A percentile compares a stretch with the other conserved stretches of the same genome.
Evolutionary conservation across 2,113 vertebrate genomes (phyloP).

Genomic region (Proteles cristata): DNA sequence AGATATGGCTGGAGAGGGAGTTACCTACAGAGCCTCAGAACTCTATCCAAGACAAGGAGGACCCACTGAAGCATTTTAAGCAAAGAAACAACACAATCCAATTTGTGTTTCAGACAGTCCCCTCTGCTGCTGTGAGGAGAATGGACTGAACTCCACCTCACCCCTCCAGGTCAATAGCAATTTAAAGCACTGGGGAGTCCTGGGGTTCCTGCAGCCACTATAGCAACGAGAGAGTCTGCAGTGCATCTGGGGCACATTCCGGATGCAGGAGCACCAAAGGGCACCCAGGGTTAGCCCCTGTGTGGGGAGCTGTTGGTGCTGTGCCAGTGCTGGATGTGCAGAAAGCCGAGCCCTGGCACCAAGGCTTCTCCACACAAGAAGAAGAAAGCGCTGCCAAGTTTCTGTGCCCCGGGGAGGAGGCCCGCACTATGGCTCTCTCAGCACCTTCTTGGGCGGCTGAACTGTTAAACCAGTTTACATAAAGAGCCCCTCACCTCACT

Average conservation of each 20-base stretch:
- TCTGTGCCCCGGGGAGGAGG: neutral
- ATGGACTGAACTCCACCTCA: conserved; percentile 57
- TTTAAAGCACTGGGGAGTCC: neutral
- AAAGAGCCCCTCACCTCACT: neutral
- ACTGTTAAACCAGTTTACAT: neutral
- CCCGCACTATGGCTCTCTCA: neutral
- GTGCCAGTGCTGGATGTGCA: neutral
- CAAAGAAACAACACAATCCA: neutral
- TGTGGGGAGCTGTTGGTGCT: neutral
- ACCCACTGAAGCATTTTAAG: conserved; percentile 7
- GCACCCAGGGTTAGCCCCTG: neutral
- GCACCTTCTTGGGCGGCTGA: neutral
- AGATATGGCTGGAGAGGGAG: neutral
- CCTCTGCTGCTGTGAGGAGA: neutral
- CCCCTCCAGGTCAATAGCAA: conserved; percentile 56
- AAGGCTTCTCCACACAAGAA: neutral
- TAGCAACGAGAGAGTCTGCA: neutral
- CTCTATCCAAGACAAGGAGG: conserved; percentile 11
- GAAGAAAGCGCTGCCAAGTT: neutral
- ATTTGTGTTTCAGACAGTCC: conserved; percentile 31
- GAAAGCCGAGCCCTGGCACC: neutral
- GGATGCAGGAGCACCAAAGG: conserved; percentile 14
- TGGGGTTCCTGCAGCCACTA: neutral
- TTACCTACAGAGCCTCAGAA: neutral
- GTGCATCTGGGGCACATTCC: neutral